Percentiles rank a stretch among this genome's conserved stretches.
Conservation (phyloP, 2,797 vertebrate genomes). For the Sebastes matsubarae region DNA sequence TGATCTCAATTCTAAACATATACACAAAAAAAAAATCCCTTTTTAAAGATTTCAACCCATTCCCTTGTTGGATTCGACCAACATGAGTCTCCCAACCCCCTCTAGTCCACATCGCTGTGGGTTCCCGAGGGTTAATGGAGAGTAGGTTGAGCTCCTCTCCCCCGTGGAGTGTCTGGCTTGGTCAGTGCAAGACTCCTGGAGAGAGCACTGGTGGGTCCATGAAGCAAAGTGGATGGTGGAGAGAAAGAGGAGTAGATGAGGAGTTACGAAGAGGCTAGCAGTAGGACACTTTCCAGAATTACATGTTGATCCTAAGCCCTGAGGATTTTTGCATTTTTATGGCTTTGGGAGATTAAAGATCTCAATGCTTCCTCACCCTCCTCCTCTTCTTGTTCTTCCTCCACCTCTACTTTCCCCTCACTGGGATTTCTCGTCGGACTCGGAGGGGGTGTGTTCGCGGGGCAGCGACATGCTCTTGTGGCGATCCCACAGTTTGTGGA, state of each 20-base stretch:
- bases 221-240: slow-evolving; percentile 4
- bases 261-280: slow-evolving; percentile 38
- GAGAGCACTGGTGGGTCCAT: slow-evolving; percentile 13
- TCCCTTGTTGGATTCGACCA: slow-evolving; percentile 2
- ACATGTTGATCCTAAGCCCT: slow-evolving; percentile 76
- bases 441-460: slow-evolving; percentile 84
- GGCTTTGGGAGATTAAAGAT: slow-evolving; percentile 55
- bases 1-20: slow-evolving; percentile 35
- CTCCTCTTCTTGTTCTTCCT: background rate
- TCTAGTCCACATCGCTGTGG: slow-evolving; percentile 39
- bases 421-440: slow-evolving; percentile 89
- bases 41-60: slow-evolving; percentile 44
- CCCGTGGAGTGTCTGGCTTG: slow-evolving; percentile 54
- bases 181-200: slow-evolving; percentile 59
- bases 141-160: slow-evolving; percentile 24
- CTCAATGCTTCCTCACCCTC: slow-evolving; percentile 21
- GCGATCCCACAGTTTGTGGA: slow-evolving; percentile 94
- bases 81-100: background rate
- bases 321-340: slow-evolving; percentile 74
- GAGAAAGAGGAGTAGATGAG: slow-evolving; percentile 34
- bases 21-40: slow-evolving; percentile 39
- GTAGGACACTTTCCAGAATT: slow-evolving; percentile 60
- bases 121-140: slow-evolving; percentile 40
- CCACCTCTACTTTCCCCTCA: slow-evolving; percentile 60
- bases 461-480: slow-evolving; percentile 90